Evolutionary conservation across 2,113 vertebrate species (phyloP).

Genomic region (Canis aureus): DNA sequence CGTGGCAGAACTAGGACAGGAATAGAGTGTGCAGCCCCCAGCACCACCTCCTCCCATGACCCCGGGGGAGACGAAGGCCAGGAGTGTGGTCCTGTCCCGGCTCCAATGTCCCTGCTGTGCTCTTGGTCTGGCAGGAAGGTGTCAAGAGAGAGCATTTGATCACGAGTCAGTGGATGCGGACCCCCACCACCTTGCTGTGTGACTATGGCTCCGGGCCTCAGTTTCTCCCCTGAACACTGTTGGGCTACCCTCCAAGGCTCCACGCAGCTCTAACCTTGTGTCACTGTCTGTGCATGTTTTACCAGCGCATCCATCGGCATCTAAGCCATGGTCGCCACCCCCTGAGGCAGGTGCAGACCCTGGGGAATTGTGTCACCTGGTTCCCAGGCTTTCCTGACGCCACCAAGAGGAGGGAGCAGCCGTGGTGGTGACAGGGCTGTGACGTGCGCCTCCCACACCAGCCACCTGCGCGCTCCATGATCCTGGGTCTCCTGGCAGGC

Average conservation of each 20-base stretch:
- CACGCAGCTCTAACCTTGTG: background rate
- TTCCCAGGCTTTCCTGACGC: background rate
- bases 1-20: background rate
- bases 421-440: background rate
- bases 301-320: rapidly evolving
- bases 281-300: background rate
- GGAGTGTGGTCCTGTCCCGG: background rate
- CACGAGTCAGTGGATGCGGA: background rate
- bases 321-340: background rate
- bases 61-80: background rate
- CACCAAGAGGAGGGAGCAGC: background rate
- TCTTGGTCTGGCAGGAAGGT: background rate
- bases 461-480: background rate
- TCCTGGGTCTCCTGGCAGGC: background rate
- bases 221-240: background rate
- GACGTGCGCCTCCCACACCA: background rate
- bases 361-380: conserved; percentile 1
- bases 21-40: background rate
- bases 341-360: conserved; percentile 28
- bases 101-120: rapidly evolving
- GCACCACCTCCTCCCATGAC: background rate
- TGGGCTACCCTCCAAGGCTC: background rate
- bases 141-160: background rate
- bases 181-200: background rate
- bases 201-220: background rate